Base-by-base conservation (phyloP, 2,888 invertebrate genomes). In the Pseudanteris insignis region DNA sequence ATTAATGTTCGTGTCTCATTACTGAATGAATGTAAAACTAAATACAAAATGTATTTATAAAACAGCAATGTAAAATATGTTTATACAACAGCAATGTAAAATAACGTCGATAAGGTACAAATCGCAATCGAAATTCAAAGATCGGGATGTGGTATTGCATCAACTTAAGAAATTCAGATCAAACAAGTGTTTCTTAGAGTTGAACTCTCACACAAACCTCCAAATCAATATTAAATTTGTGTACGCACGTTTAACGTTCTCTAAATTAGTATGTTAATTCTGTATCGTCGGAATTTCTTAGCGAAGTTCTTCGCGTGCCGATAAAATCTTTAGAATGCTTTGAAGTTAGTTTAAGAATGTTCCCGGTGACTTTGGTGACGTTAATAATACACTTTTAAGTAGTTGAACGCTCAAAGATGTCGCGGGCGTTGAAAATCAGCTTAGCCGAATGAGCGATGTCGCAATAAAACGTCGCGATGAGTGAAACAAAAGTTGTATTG, bases 281-380 rank as follows among this genome's bases (percentile, higher is more conserved):
- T 12, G 30, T 13, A 28, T 25, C n/a, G 21, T 1, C 34, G 37
- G 50, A 44, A 48, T 48, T 37, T 34, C 46, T 28, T 25, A 13
- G 9, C 53, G 8, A 41, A 53, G 29, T 38, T 59, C 21, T 26
- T 12, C 24, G 46, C 33, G 9, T 34, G 33, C 9, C 34, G 53
- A 59, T 59, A 59, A 46, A 60, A 60, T 60, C 53, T 54, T 48
- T 5, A 38, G 47, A 53, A 47, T 53, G 48, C 47, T 54, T 38
- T 36, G 34, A 32, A 54, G 37, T 28, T 43, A 48, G 38, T 60
- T 48, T 3, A 30, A 24, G 53, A 54, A 60, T 48, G 40, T 59
- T 26, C 10, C 33, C 30, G 46, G 51, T 26, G 28, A 41, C 46
- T 46, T 59, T 36, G 41, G 9, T 11, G 26, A 36, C 18, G 34